Evolutionary conservation across 1,140 invertebrate genomes (phyloP), one percentile per base, ranked within the genome.

Genomic region (Eupeodes corollae): DNA sequence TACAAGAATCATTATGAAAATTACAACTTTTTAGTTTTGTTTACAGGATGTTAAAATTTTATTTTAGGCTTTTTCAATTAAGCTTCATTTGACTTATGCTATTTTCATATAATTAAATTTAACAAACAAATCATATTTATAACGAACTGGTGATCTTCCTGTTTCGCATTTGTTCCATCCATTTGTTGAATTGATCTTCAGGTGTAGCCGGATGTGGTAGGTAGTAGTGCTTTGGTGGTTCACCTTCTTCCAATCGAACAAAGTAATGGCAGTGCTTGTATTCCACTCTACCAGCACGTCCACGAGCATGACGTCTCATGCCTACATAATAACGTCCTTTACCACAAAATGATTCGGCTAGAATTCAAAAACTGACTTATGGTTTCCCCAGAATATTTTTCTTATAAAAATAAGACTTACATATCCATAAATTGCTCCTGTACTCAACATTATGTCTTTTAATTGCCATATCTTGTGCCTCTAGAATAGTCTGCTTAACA

Each of bases 371-470:
- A n/a, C n/a, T n/a, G n/a, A n/a, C n/a, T 34, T 34, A 8, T 34
- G 32, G 32, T 34, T 34, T 9, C 9, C 13, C 13, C n/a, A n/a
- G n/a, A n/a, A n/a, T n/a, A n/a, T n/a, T n/a, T n/a, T n/a, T n/a
- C n/a, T n/a, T n/a, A n/a, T n/a, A n/a, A n/a, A n/a, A n/a, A n/a
- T n/a, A n/a, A n/a, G n/a, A 5, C 83, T 80, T 71, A 94, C 91
- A 85, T 74, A 98, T 82, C 93, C 93, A 98, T 39, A 98, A 74
- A 74, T 97, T 97, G 61, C 86, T 93, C 64, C 81, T 86, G 70
- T 83, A 98, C 73, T 98, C 93, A 30, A 98, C 90, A 78, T 95
- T 88, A 61, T 97, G 92, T 21, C 87, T 67, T 55, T 81, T 77
- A 2, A 96, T 80, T 40, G 93, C 94, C 51, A 90, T 67, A 58